Base-by-base conservation (phyloP, 2,797 vertebrate species). In the Chiloscyllium punctatum region DNA sequence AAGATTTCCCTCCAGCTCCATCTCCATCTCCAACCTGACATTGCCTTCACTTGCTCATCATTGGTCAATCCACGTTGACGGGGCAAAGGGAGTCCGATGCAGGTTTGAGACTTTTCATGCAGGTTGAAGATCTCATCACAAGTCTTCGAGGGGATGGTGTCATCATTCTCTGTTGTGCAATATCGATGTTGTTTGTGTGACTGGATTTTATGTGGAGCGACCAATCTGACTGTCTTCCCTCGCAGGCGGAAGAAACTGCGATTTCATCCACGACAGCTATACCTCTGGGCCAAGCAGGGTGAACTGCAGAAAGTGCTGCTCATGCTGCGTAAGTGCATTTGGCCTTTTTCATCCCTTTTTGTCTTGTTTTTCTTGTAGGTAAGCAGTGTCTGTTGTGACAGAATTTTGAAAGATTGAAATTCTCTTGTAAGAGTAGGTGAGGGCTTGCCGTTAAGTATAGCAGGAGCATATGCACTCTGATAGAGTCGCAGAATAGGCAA, bases 261-360 rank as follows among this genome's bases (percentile, higher is more conserved):
- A 27, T 99, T 99, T 97, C 98, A 99, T 96, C 98, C 98, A 0
- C 98, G 98, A 6, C 99, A 99, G 96, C 97, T 99, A 13, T 99
- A 99, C 96, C 98, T 98, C 5, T 98, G 98, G 0, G 98, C 98
- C 96, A 99, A 99, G 95, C 98, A 99, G 96, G 99, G 98, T 0
- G 98, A 99, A 95, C 98, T 98, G n/a, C 98, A 99, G 97, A 98
- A 98, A 95, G 98, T 99, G 92, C 97, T 99, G 96, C 98, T 99
- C 87, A 99, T 99, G 98, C 97, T 99, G 91, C 97, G 99, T 99
- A 97, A 98, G 98, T 98, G 7, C 6, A 21, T 23, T 5, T 23
- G 48, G 23, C 2, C n/a, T 11, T 25, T 48, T 91, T 15, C 74
- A 79, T 16, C 33, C 74, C 74, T 3, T 62, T 62, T 62, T 62